Evolutionary conservation across 23 tunicate genomes (phyloP), one percentile per base, ranked within the genome.

Genomic region (Styela clava): DNA sequence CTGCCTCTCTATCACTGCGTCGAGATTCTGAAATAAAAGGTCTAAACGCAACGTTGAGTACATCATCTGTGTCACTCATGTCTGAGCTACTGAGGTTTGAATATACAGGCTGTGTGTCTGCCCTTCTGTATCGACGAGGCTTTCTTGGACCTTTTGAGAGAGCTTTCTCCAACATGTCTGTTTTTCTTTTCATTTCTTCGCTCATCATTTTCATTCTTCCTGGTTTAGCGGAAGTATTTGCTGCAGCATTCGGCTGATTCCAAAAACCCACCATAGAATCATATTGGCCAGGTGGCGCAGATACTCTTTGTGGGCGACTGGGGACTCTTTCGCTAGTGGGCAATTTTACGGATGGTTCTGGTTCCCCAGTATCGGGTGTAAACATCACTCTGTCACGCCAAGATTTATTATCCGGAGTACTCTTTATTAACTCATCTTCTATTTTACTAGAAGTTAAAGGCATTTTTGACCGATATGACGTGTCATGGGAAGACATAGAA

Each of bases 151-250:
- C 93, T 33, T 84, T 78, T 5, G 69, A 34, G 9, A 89, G 52
- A 2, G 79, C 87, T 24, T 68, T 79, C 72, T 89, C 94, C 69
- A 89, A 29, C 67, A 85, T 89, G 5, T 25, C 76, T 61, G 82
- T 81, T 69, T 89, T 89, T 61, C 69, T 79, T 70, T 67, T 52
- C 94, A 89, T 84, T 26, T 84, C 88, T 24, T 79, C 79, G 88
- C 94, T 89, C 82, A 89, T 79, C 1, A 34, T 34, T 3, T 73
- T 73, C 34, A 65, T 79, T 23, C 64, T 52, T 20, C 65, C 64
- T 21, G 81, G 24, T 76, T 52, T 76, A 9, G 1, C 71, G 0
- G 2, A 18, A 67, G 56, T 44, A 44, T 7, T 12, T 5, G 56
- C 56, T 5, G 12, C 56, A 44, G 56, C 7, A 5, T 44, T 44